Base-by-base conservation (phyloP, 2,113 vertebrate genomes). In the Camelus dromedarius region DNA sequence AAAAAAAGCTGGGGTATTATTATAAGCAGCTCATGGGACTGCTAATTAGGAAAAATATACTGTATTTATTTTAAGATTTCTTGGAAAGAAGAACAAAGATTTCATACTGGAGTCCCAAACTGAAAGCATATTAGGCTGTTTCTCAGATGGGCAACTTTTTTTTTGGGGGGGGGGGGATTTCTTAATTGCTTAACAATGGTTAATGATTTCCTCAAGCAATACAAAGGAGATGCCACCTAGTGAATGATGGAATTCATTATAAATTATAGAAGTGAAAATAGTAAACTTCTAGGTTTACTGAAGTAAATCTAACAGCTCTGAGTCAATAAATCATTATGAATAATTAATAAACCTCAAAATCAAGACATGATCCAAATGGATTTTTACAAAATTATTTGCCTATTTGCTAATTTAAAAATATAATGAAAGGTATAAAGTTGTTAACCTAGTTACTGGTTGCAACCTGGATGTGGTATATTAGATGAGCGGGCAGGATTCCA, bases 321-420 rank as follows among this genome's bases (percentile, higher is more conserved):
- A 77, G 35, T 83, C 38, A 48, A 81, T n/a, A 64, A 75, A 18
- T 89, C 81, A 95, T 81, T 80, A 64, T 86, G n/a, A 35, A 48
- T 81, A 83, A 94, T 64, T 38, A 88, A 67, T 42, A 93, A 26
- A 73, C 10, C n/a, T 87, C 52, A 82, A 82, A 90, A 93, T 93
- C n/a, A 80, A 84, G 79, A 86, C 20, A 64, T 48, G 54, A 88
- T 83, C 3, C 69, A 77, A 91, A 83, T 24, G 32, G 32, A 85
- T 52, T 87, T 89, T 80, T 64, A 92, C 3, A 81, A 96, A 94
- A 81, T 52, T 81, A 92, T 77, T 48, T 91, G 15, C 14, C 20
- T 46, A 30, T 30, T 28, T 62, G 32, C 22, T 73, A 86, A 73
- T 14, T 83, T 26, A 46, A 86, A 86, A 90, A 96, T 35, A 26